Evolutionary conservation across 1,140 invertebrate species (phyloP).

Genomic region (Cydia strobilella): DNA sequence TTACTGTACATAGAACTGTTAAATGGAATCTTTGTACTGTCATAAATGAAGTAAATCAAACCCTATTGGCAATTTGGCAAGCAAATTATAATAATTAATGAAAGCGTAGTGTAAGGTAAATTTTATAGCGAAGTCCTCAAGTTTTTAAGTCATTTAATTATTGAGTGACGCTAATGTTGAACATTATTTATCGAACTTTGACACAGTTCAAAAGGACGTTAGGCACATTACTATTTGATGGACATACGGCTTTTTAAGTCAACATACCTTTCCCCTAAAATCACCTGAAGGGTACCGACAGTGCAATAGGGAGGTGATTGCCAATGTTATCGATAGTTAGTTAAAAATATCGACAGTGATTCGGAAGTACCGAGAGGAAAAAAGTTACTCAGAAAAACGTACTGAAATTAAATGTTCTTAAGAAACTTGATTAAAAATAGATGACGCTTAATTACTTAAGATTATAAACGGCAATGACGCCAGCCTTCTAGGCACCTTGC

Average conservation of each 20-base stretch:
- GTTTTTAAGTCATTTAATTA: conserved; percentile 10
- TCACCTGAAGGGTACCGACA: conserved; percentile 20
- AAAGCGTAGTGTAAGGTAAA: background rate
- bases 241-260: background rate
- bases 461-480: no score
- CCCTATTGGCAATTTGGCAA: no score
- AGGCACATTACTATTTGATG: background rate
- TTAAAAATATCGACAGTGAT: background rate
- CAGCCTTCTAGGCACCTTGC: no score
- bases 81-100: no score
- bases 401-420: background rate
- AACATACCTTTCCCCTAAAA: conserved; percentile 14
- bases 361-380: no score
- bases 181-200: conserved; percentile 9
- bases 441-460: background rate
- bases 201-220: background rate
- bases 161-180: background rate
- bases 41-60: no score
- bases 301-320: background rate
- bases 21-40: no score
- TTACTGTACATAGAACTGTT: no score
- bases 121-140: background rate
- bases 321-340: conserved; percentile 4
- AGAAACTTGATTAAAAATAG: background rate
- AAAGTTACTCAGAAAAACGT: no score